Evolutionary conservation across 2,888 invertebrate species (phyloP).

Genomic region (Aspidapion aeneum): DNA sequence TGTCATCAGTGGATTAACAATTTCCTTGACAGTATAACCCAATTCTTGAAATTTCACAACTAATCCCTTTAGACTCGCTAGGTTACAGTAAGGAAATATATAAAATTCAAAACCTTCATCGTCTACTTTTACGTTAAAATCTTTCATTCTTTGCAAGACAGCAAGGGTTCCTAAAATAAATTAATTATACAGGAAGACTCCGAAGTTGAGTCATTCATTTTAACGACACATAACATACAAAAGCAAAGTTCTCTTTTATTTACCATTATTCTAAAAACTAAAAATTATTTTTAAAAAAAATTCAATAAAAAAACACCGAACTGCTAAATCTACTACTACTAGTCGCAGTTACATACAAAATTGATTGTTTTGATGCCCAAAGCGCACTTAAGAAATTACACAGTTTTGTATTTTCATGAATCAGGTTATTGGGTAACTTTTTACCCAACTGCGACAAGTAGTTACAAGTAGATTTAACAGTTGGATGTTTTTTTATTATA

Average conservation of each 20-base stretch:
- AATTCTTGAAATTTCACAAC: slow-evolving; percentile 52
- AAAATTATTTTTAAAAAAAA: not conserved
- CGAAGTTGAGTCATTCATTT: not conserved
- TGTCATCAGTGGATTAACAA: slow-evolving; percentile 52
- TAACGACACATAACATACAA: not conserved
- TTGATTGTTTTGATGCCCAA: too few relatives aligned
- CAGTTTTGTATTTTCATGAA: too few relatives aligned
- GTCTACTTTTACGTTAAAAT: slow-evolving; percentile 54
- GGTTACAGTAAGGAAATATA: slow-evolving; percentile 54
- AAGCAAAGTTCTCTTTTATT: not conserved
- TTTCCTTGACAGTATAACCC: slow-evolving; percentile 44
- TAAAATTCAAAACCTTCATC: slow-evolving; percentile 56
- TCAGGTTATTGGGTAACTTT: too few relatives aligned
- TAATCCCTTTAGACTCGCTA: slow-evolving; percentile 50
- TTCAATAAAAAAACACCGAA: too few relatives aligned
- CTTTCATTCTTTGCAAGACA: slow-evolving; percentile 53
- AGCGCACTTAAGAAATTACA: too few relatives aligned
- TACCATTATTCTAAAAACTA: not conserved
- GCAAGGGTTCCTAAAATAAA: slow-evolving; percentile 51
- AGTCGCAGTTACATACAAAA: not conserved
- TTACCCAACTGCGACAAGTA: too few relatives aligned
- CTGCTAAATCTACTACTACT: too few relatives aligned
- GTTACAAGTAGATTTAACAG: too few relatives aligned
- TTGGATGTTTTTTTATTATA: too few relatives aligned
- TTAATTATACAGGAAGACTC: not conserved